Evolutionary conservation across 2,888 invertebrate genomes (phyloP).

Genomic region (Cephus rjabovi): DNA sequence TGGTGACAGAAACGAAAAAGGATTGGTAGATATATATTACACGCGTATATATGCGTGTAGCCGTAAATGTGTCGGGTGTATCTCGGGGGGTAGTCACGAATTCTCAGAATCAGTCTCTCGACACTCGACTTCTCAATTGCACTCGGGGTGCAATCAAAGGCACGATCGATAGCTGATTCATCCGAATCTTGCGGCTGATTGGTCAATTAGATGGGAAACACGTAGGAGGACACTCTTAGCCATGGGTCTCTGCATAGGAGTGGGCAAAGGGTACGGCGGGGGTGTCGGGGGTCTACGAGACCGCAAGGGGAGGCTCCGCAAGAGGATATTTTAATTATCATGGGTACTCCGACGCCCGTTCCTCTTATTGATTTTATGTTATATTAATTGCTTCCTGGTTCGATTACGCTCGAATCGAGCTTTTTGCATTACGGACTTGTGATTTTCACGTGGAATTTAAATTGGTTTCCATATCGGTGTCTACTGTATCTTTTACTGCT

Average conservation of each 20-base stretch:
- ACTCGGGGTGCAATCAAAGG: slow-evolving; percentile 51
- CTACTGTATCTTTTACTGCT: too few relatives aligned
- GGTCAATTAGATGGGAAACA: slow-evolving; percentile 65
- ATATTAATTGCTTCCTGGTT: slow-evolving; percentile 59
- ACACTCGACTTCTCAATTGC: slow-evolving; percentile 27
- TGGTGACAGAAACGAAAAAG: too few relatives aligned
- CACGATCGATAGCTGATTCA: slow-evolving; percentile 62
- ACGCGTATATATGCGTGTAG: too few relatives aligned
- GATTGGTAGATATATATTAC: too few relatives aligned
- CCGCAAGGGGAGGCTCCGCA: slow-evolving; percentile 22
- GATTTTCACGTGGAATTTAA: not conserved
- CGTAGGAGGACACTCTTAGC: slow-evolving; percentile 47
- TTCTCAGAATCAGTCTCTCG: slow-evolving; percentile 17
- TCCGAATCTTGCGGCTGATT: slow-evolving; percentile 63
- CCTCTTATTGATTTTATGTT: slow-evolving; percentile 52
- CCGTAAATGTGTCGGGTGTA: too few relatives aligned
- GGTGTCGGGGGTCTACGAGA: too few relatives aligned
- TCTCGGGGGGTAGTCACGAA: not conserved
- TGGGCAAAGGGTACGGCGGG: not conserved
- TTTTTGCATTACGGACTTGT: slow-evolving; percentile 1
- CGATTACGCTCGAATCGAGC: slow-evolving; percentile 31
- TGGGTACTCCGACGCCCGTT: slow-evolving; percentile 41
- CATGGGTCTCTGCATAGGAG: not conserved
- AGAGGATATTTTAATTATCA: slow-evolving; percentile 66
- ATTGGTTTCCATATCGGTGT: too few relatives aligned